These are phyloP conservation scores for Mus spicilegus DNA, from an alignment of 2,113 vertebrate species.

Conservation along the genomic window DNA sequence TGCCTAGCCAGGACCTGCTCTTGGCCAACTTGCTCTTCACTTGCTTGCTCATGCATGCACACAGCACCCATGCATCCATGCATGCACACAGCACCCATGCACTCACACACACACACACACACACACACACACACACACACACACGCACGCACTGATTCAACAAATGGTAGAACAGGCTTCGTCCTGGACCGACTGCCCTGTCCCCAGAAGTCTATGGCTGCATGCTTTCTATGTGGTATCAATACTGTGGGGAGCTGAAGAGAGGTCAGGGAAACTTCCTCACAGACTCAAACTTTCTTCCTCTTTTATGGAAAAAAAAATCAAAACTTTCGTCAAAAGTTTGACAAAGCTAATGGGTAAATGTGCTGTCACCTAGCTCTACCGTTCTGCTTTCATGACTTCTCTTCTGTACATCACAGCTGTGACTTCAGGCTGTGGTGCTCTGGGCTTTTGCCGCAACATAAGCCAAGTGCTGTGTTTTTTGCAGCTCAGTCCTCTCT, in stretches of 20 bases:
- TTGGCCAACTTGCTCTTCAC: not conserved
- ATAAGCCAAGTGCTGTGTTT: not conserved
- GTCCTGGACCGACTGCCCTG: not conserved
- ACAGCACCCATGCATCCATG: not conserved
- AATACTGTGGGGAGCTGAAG: not conserved
- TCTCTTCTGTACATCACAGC: not conserved
- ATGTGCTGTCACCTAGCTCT: not conserved
- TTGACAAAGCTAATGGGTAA: not conserved
- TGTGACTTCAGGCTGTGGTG: not conserved
- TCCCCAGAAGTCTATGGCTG: not conserved
- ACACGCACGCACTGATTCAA: not conserved
- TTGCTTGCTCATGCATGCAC: no score
- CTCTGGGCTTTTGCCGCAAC: not conserved
- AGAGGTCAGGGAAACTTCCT: conserved; percentile 31
- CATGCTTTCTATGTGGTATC: not conserved
- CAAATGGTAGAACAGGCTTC: not conserved
- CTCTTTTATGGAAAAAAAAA: conserved; percentile 37
- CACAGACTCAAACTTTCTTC: not conserved
- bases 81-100: not conserved
- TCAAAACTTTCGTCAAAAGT: not conserved
- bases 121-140: not conserved
- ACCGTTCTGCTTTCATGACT: fast-evolving
- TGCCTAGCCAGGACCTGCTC: not conserved
- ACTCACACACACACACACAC: not conserved
- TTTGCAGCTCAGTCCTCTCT: not conserved